These are phyloP conservation scores for Lepidochrysops patricia DNA, from an alignment of 2,888 invertebrate genomes.

Conservation along the genomic window DNA sequence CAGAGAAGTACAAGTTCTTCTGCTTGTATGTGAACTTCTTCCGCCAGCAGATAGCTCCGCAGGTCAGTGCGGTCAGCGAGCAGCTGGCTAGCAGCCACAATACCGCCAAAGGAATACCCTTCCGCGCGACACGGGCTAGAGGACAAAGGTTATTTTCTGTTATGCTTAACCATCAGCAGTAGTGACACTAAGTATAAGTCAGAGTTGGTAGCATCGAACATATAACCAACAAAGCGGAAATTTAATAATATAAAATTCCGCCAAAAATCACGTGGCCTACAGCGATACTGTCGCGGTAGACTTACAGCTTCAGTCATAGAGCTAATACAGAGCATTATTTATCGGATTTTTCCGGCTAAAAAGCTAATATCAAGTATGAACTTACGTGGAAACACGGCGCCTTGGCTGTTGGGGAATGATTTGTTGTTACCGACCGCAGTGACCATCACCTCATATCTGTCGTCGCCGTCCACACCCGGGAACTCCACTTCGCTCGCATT, in stretches of 20 bases:
- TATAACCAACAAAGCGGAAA: too few species aligned
- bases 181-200: too few species aligned
- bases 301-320: too few species aligned
- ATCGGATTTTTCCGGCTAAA: too few species aligned
- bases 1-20: background rate
- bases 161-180: background rate
- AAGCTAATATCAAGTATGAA: too few species aligned
- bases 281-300: too few species aligned
- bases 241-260: too few species aligned
- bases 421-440: constrained; percentile 23
- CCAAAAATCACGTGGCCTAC: too few species aligned
- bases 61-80: background rate
- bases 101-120: background rate
- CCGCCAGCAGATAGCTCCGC: background rate
- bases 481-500: constrained; percentile 38
- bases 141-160: background rate
- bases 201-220: too few species aligned
- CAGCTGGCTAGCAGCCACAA: background rate
- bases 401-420: constrained; percentile 29
- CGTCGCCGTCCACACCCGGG: constrained; percentile 31
- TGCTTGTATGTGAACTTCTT: background rate
- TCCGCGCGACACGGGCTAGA: background rate
- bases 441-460: constrained; percentile 37
- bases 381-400: constrained; percentile 41
- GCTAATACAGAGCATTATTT: too few species aligned